These are phyloP conservation scores for Nansenia antarctica DNA, from an alignment of 2,113 vertebrate species.

Conservation along the genomic window DNA sequence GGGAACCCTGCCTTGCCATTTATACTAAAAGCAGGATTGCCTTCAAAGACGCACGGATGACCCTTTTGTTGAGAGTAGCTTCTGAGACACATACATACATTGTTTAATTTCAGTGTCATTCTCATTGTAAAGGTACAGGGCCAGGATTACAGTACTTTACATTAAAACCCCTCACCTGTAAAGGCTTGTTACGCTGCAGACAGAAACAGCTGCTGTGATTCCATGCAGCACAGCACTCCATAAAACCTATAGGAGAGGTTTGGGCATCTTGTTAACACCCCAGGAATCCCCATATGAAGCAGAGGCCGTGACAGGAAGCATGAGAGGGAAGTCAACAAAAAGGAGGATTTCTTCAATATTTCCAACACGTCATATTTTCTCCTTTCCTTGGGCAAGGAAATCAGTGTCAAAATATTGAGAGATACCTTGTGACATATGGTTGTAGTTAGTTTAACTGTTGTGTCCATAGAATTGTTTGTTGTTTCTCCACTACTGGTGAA, in stretches of 20 bases:
- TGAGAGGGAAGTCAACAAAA: constrained; percentile 5
- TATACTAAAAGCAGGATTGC: neutral
- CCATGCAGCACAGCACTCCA: constrained; percentile 30
- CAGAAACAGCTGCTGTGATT: constrained; percentile 36
- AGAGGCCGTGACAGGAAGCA: constrained; percentile 23
- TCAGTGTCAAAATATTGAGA: constrained; percentile 26
- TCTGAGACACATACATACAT: too few species aligned
- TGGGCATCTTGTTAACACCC: constrained; percentile 41
- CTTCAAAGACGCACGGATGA: too few species aligned
- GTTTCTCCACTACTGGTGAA: constrained; percentile 45
- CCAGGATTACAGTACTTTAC: too few species aligned
- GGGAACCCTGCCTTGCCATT: too few species aligned
- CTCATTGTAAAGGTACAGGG: too few species aligned
- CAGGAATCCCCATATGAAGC: constrained; percentile 16
- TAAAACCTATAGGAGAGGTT: constrained; percentile 27
- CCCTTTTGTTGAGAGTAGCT: too few species aligned
- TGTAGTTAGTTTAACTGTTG: constrained; percentile 44
- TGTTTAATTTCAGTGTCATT: too few species aligned
- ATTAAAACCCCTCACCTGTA: constrained; percentile 33
- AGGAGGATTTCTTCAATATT: constrained; percentile 43
- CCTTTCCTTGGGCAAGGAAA: constrained; percentile 48
- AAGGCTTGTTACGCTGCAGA: constrained; percentile 15
- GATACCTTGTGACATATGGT: constrained; percentile 35
- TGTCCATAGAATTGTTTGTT: constrained; percentile 43
- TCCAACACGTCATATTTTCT: constrained; percentile 53